Evolutionary conservation across 2,888 invertebrate species (phyloP), one percentile per base, ranked within the genome.

Genomic region (Melinopterus prodromus): DNA sequence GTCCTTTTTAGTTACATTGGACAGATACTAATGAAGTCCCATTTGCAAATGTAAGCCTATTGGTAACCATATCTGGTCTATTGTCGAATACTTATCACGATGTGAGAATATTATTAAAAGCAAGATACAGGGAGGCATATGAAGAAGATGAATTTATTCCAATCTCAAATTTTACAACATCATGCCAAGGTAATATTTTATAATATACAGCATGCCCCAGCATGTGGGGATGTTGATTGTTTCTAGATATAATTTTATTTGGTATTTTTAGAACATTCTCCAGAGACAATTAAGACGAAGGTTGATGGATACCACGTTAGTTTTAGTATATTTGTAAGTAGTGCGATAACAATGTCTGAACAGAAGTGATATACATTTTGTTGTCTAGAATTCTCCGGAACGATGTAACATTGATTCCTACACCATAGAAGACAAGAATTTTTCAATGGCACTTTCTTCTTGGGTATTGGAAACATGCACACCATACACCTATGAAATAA

Each of bases 101-200:
- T 5, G 2, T 74, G 7, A 74, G 37, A 74, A 36, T 74, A 74
- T 14, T 4, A 4, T 74, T 74, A n/a, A 7, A 36, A 36, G 36
- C 74, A n/a, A 5, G 12, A 9, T n/a, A 74, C 37, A 36, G 36
- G 4, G 35, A 74, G 5, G 12, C 9, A 53, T 53, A 53, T 53
- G 12, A 7, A 7, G 12, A 53, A 9, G 36, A 74, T 9, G 6
- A 16, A 36, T 74, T 74, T 36, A n/a, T 74, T 35, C 35, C 35
- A 26, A 74, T 74, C 6, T 0, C 35, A 9, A 6, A n/a, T 9
- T 74, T 74, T n/a, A 74, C 74, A 74, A 74, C 74, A 37, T 6
- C 12, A 74, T 36, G 74, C n/a, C 16, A 9, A 74, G 74, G 74
- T 74, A 53, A 53, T 53, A 36, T n/a, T 6, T 6, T 4, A 74